Base-by-base conservation (phyloP, 2,888 invertebrate species). In the Meiosimyza platycephala region DNA sequence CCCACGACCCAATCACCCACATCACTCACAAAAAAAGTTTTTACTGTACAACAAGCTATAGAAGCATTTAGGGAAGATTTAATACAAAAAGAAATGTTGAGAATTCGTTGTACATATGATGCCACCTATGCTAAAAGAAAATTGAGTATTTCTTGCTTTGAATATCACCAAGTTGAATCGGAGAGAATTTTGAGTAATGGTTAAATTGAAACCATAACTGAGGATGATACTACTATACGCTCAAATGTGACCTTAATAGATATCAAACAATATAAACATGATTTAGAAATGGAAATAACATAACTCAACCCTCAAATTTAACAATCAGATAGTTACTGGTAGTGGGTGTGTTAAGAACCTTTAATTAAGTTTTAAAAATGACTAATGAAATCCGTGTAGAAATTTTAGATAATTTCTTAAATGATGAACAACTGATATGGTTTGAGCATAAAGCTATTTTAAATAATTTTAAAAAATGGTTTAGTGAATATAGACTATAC, bases 141-240 rank as follows among this genome's bases (percentile, higher is more conserved):
- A 59, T 52, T 57, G 50, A 60, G 63, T 62, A 72, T 62, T 60
- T 59, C 74, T 18, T 74, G 74, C 60, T 73, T 71, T 65, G 73
- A 73, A 65, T 73, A 73, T 54, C 73, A 60, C 52, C 70, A 73
- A 18, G 54, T 57, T 63, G 65, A 73, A 16, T 50, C 28, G 13
- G 70, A 73, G 40, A 50, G 69, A 51, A 52, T 73, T 70, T 57
- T 60, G 13, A 70, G 63, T 63, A 70, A 73, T 70, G 63, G 73
- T 3, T 2, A 28, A 28, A 28, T 28, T 4, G 28, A 28, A 28
- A 28, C 28, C 28, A 4, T 28, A 28, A 28, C 40, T 48, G 16
- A 73, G 54, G 54, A 28, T 28, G 54, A 54, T 13, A 54, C 15
- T 15, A 54, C 54, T 54, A 6, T 7, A 15, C 54, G 54, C 13